phyloP scores from a whole-genome alignment of 2,797 vertebrate genomes.

The Garrulus glandarius region DNA sequence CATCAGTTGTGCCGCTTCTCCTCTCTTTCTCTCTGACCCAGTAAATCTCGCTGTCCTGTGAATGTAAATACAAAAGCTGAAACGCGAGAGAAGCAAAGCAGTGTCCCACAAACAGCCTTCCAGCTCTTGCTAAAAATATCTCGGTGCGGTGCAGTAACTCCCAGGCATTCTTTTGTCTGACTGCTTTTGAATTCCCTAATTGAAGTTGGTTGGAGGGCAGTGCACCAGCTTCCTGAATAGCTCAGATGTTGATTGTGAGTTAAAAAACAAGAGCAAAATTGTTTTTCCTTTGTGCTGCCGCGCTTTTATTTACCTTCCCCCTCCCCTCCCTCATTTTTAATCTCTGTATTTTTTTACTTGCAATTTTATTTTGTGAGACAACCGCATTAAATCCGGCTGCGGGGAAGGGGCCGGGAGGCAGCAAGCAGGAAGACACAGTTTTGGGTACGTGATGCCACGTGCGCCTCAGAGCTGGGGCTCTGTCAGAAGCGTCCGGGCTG shows the following conservation, averaged over 20 bases:
- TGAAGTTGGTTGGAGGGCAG: constrained; percentile 49
- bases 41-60: constrained; percentile 18
- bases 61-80: constrained; percentile 33
- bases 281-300: constrained; percentile 12
- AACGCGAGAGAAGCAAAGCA: neutral
- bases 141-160: constrained; percentile 57
- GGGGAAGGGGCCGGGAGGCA: neutral
- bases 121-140: constrained; percentile 44
- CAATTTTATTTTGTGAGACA: neutral
- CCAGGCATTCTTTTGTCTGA: constrained; percentile 65
- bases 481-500: neutral
- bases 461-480: neutral
- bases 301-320: neutral
- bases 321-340: neutral
- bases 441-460: neutral
- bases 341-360: neutral
- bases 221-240: constrained; percentile 21
- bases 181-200: constrained; percentile 52
- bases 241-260: constrained; percentile 47
- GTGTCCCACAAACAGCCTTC: constrained; percentile 32
- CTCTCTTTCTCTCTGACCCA: constrained; percentile 12
- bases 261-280: constrained; percentile 50
- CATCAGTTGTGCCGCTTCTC: neutral
- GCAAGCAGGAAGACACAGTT: neutral
- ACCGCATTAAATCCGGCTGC: neutral